Evolutionary conservation across 2,797 vertebrate genomes (phyloP).

Genomic region (Myioborus miniatus): DNA sequence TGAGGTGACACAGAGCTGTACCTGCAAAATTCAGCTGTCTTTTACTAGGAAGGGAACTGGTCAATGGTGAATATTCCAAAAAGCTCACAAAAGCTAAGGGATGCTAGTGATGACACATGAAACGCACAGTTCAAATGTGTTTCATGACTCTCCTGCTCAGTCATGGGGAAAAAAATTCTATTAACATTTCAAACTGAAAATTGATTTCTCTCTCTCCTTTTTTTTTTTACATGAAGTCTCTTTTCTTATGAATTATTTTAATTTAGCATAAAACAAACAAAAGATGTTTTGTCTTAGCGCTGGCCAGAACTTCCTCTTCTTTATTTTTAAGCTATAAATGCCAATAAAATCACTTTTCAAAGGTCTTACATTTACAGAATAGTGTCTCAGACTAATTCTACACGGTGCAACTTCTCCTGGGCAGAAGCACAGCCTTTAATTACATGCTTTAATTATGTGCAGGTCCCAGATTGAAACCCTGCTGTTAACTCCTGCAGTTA

Average conservation of each 20-base stretch:
- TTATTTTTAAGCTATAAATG: not conserved
- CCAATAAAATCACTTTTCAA: not conserved
- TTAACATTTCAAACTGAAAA: not conserved
- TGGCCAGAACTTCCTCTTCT: not conserved
- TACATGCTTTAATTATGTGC: slow-evolving; percentile 5
- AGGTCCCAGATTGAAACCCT: slow-evolving; percentile 42
- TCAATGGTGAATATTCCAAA: not conserved
- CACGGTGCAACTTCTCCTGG: not conserved
- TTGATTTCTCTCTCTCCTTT: not conserved
- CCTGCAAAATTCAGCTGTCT: not conserved
- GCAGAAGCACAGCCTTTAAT: not conserved
- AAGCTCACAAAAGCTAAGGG: not conserved
- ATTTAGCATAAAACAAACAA: not conserved
- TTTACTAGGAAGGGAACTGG: not conserved
- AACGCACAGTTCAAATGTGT: not conserved
- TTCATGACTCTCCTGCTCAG: not conserved
- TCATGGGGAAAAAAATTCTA: not conserved
- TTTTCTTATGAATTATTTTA: not conserved
- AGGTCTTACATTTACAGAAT: not conserved
- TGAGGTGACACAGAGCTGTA: not conserved
- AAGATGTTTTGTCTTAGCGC: not conserved
- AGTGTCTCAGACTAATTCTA: not conserved
- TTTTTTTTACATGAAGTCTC: not conserved
- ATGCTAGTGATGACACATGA: not conserved
- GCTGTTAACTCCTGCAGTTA: slow-evolving; percentile 53